Evolutionary conservation across 1,140 invertebrate genomes (phyloP), one percentile per base, ranked within the genome.

Genomic region (Nasonia vitripennis): DNA sequence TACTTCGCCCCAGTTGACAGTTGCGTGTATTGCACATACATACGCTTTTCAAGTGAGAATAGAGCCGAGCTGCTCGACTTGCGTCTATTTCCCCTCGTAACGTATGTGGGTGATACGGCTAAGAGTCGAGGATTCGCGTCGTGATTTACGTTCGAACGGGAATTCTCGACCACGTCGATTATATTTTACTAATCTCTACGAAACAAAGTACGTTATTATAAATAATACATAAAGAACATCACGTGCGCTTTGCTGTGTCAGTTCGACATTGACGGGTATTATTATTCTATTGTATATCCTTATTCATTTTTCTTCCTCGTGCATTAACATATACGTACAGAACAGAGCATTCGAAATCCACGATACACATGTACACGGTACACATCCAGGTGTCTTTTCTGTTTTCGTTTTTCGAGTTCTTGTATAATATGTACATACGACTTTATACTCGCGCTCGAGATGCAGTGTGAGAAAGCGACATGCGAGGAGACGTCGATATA

Each of bases 401-500:
- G 41, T 84, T 51, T 78, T 71, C 79, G 20, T 71, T 37, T 20
- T 41, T 82, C 31, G 27, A 45, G 48, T 55, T 84, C 7, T 48
- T 84, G 73, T 83, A 78, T 1, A 68, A 51, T 79, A 71, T 71
- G n/a, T 5, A 71, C 23, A n/a, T 71, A 71, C 68, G 55, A n/a
- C 55, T 62, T 62, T 84, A 78, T 45, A 78, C 70, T 78, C 75
- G 75, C 74, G 74, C 48, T 70, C 48, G 27, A 34, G 31, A 83
- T 73, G 68, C 68, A 83, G 71, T 79, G 81, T 68, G 27, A 20
- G 55, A 81, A 87, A 87, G 86, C 77, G 68, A 27, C 82, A 84
- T 84, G 78, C 73, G 70, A 81, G 86, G 62, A 84, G 37, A 81
- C 84, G 48, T 75, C n/a, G 78, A 84, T 9, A 45, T 45, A 45